A percentile compares a stretch with the other conserved stretches of the same genome.
Evolutionary conservation across 2,888 invertebrate species (phyloP).

Genomic region (Agrilus biguttatus): DNA sequence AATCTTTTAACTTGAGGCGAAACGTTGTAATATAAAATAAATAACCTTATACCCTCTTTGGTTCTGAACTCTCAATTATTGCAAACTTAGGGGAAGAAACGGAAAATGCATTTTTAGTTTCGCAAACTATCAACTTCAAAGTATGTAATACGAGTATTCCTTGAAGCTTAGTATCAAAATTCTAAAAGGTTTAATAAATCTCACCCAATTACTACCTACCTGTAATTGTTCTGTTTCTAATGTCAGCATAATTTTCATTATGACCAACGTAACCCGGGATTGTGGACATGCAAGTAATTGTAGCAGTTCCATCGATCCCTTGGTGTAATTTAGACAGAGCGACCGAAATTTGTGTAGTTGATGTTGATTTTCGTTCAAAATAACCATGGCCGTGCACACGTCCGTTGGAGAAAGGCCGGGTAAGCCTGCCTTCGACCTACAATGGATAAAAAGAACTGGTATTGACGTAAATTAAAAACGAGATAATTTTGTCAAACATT

Average conservation of each 20-base stretch:
- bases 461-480: too few species aligned
- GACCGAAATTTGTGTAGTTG: slow-evolving; percentile 57
- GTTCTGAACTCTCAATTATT: too few species aligned
- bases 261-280: slow-evolving; percentile 62
- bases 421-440: slow-evolving; percentile 30
- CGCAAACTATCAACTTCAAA: too few species aligned
- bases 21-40: too few species aligned
- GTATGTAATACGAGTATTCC: too few species aligned
- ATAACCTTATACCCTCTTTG: too few species aligned
- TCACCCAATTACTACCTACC: too few species aligned
- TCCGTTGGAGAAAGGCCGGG: slow-evolving; percentile 30
- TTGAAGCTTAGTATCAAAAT: too few species aligned
- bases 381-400: slow-evolving; percentile 39
- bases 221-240: slow-evolving; percentile 55
- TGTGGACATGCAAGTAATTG: slow-evolving; percentile 62
- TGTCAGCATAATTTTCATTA: slow-evolving; percentile 59
- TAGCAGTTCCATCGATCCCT: slow-evolving; percentile 52
- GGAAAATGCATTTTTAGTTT: too few species aligned
- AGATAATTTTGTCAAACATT: neutral
- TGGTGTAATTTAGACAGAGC: slow-evolving; percentile 58
- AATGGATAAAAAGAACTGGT: slow-evolving; percentile 5
- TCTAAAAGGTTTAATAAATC: too few species aligned
- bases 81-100: too few species aligned
- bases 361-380: slow-evolving; percentile 32
- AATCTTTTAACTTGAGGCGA: too few species aligned